Conservation (phyloP, 2,888 invertebrate genomes). For the Drosophila birchii region DNA sequence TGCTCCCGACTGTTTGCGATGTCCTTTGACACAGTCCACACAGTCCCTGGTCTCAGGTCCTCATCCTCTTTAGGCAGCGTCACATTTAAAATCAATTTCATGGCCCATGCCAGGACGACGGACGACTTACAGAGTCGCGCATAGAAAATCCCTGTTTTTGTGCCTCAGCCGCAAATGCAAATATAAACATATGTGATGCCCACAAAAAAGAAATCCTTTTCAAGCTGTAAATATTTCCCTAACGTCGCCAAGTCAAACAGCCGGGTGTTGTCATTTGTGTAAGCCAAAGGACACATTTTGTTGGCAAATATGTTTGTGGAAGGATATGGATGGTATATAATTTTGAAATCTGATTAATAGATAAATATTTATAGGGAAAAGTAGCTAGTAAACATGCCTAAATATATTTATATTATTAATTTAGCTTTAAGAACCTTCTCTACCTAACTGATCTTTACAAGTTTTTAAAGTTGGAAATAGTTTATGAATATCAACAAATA, state of each 20-base stretch:
- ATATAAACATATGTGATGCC: constrained; percentile 37
- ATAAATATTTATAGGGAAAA: too few species aligned
- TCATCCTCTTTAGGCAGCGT: constrained; percentile 58
- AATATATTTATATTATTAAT: neutral
- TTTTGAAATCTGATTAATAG: neutral
- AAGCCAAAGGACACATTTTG: neutral
- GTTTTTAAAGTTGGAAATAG: neutral
- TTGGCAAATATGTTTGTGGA: neutral
- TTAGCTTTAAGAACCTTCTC: neutral
- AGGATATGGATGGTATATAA: neutral
- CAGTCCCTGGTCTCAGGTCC: constrained; percentile 26
- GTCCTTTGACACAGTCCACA: constrained; percentile 36
- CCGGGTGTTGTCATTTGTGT: neutral
- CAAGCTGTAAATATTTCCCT: constrained; percentile 46
- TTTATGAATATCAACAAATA: neutral
- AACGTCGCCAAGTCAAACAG: constrained; percentile 23
- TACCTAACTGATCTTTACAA: neutral
- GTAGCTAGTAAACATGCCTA: neutral
- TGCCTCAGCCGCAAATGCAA: constrained; percentile 26
- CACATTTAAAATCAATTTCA: constrained; percentile 76
- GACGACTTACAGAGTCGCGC: constrained; percentile 34
- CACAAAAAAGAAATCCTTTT: constrained; percentile 46
- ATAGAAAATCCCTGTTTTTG: constrained; percentile 56
- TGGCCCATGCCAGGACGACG: constrained; percentile 16
- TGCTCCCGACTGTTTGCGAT: constrained; percentile 22